These are phyloP conservation scores for Gonocerus acuteangulatus DNA, from an alignment of 2,888 invertebrate genomes.

Conservation along the genomic window DNA sequence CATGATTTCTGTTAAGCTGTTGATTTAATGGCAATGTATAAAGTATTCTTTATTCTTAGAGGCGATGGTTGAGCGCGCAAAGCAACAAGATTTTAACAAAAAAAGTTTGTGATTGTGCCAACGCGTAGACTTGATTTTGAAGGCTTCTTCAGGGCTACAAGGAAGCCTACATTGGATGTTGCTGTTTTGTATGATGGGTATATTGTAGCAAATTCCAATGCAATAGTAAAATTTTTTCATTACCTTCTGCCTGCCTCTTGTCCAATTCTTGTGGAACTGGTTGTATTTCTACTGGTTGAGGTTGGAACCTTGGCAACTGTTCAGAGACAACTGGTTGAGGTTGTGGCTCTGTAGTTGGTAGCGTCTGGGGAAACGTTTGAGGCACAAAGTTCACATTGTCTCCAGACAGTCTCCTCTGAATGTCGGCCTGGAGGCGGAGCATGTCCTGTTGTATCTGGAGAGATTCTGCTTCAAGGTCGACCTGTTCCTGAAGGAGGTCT, in stretches of 20 bases:
- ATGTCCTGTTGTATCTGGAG: slow-evolving; percentile 37
- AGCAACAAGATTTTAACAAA: too few species aligned
- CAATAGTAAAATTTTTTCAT: too few species aligned
- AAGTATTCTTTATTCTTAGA: too few species aligned
- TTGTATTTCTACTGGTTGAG: background rate
- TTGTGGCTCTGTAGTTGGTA: background rate
- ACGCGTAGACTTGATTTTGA: too few species aligned
- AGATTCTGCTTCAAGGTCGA: slow-evolving; percentile 33
- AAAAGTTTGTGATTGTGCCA: too few species aligned
- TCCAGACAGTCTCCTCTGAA: slow-evolving; percentile 36
- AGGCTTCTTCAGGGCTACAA: too few species aligned
- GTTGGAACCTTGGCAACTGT: background rate
- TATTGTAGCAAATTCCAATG: too few species aligned
- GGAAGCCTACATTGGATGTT: too few species aligned
- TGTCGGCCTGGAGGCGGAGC: slow-evolving; percentile 37
- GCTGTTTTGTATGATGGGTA: too few species aligned
- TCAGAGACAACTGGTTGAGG: background rate
- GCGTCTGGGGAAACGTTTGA: background rate
- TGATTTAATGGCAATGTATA: too few species aligned
- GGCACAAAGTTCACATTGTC: slow-evolving; percentile 2
- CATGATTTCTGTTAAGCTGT: too few species aligned
- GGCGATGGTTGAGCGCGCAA: too few species aligned
- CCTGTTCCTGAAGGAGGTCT: slow-evolving; percentile 33
- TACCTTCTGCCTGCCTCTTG: background rate
- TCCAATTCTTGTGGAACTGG: background rate